These are phyloP conservation scores for Zeus faber DNA, from an alignment of 2,113 vertebrate genomes.

Conservation along the genomic window DNA sequence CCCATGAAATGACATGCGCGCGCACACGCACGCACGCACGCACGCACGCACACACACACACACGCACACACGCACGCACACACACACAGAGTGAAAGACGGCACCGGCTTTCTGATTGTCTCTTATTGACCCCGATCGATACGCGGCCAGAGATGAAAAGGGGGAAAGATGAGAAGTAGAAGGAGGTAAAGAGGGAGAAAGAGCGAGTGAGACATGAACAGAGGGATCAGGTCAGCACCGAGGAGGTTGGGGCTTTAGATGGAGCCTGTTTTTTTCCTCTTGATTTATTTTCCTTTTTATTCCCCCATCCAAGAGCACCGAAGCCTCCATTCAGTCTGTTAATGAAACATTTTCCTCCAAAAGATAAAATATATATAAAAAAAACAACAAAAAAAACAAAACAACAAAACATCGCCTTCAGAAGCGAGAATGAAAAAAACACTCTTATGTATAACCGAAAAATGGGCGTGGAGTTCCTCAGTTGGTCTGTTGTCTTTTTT, in stretches of 20 bases:
- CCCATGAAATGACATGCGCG: slow-evolving; percentile 6
- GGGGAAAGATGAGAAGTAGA: slow-evolving; percentile 7
- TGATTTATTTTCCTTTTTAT: slow-evolving; percentile 28
- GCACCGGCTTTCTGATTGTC: slow-evolving; percentile 34
- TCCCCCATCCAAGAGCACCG: slow-evolving; percentile 45
- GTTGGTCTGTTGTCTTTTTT: slow-evolving; percentile 66
- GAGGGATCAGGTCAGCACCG: slow-evolving; percentile 6
- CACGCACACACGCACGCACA: slow-evolving; percentile 3
- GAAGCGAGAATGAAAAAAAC: slow-evolving; percentile 58
- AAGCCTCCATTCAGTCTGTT: slow-evolving; percentile 54
- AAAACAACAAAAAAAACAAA: too few species aligned
- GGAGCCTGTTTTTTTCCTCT: slow-evolving; percentile 37
- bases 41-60: slow-evolving; percentile 21
- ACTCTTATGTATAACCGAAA: slow-evolving; percentile 63
- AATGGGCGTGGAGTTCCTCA: slow-evolving; percentile 44
- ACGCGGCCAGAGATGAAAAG: slow-evolving; percentile 37
- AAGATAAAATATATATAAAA: slow-evolving; percentile 42
- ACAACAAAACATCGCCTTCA: slow-evolving; percentile 41
- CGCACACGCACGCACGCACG: background rate
- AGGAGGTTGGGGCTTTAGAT: slow-evolving; percentile 8
- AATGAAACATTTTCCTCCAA: too few species aligned
- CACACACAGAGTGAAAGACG: slow-evolving; percentile 16
- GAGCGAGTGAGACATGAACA: slow-evolving; percentile 6
- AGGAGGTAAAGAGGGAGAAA: slow-evolving; percentile 13
- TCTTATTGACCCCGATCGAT: slow-evolving; percentile 28